Conservation (phyloP, 2,113 vertebrate species). For the Urocynchramus pylzowi region DNA sequence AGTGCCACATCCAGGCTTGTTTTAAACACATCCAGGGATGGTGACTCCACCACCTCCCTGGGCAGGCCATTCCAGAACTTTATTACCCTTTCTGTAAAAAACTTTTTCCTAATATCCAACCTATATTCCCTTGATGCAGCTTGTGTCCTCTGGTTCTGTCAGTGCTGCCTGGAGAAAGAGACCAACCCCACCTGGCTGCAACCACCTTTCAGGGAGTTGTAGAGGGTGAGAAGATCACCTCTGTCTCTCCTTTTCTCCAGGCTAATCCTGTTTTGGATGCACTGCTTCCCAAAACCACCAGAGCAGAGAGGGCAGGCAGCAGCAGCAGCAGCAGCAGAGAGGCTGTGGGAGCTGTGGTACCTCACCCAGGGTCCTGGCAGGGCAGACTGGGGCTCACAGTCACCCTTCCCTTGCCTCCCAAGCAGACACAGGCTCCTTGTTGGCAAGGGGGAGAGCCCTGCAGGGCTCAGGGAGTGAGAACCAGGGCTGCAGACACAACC, state of each 20-base stretch:
- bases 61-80: too few species aligned
- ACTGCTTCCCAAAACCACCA: background rate
- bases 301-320: background rate
- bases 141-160: background rate
- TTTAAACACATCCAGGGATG: background rate
- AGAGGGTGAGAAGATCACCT: background rate
- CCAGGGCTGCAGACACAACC: fast-evolving
- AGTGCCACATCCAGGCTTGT: background rate
- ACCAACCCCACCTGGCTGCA: too few species aligned
- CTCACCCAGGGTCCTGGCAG: fast-evolving
- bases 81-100: too few species aligned
- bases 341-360: background rate
- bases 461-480: background rate
- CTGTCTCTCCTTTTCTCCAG: background rate
- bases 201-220: background rate
- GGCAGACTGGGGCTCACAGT: background rate
- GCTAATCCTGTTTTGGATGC: background rate
- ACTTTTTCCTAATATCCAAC: too few species aligned
- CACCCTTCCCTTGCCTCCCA: background rate
- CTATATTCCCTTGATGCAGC: too few species aligned
- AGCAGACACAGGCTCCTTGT: too few species aligned
- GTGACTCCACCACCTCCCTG: background rate
- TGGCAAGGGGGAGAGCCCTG: background rate
- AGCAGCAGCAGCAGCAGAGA: background rate
- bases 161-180: background rate